Conservation (phyloP, 2,797 vertebrate genomes). For the Natrix natrix region DNA sequence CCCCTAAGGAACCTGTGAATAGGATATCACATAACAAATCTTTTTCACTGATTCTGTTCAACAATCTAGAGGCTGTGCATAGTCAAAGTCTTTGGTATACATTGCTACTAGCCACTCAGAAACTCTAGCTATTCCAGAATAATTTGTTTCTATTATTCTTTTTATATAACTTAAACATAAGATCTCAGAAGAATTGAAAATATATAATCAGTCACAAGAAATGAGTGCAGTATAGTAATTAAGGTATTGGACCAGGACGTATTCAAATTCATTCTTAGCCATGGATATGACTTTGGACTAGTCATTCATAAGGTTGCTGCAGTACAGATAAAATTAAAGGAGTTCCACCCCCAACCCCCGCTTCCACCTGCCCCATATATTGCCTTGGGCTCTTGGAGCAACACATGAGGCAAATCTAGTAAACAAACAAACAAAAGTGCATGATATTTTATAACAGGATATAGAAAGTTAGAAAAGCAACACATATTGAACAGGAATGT, state of each 20-base stretch:
- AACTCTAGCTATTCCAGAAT: not conserved
- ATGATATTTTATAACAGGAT: not conserved
- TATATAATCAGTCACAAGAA: not conserved
- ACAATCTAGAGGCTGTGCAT: not conserved
- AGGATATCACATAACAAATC: not conserved
- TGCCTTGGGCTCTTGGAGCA: not conserved
- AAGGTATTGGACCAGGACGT: not conserved
- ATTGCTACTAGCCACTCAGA: not conserved
- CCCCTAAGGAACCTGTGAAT: not conserved
- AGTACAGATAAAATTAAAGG: not conserved
- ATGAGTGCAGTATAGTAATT: not conserved
- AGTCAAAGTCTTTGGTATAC: not conserved
- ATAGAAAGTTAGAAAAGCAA: not conserved
- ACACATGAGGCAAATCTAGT: not conserved
- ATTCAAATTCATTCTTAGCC: not conserved
- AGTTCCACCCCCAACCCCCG: not conserved
- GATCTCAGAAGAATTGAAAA: not conserved
- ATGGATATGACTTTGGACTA: not conserved
- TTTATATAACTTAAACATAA: not conserved
- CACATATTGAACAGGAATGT: not conserved
- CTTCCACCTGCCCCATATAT: not conserved
- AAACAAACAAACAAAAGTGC: not conserved
- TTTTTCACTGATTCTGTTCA: not conserved
- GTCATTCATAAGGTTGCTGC: not conserved
- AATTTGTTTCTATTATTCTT: not conserved